Evolutionary conservation across 2,888 invertebrate species (phyloP), one percentile per base, ranked within the genome.

Genomic region (Eilema sororculum): DNA sequence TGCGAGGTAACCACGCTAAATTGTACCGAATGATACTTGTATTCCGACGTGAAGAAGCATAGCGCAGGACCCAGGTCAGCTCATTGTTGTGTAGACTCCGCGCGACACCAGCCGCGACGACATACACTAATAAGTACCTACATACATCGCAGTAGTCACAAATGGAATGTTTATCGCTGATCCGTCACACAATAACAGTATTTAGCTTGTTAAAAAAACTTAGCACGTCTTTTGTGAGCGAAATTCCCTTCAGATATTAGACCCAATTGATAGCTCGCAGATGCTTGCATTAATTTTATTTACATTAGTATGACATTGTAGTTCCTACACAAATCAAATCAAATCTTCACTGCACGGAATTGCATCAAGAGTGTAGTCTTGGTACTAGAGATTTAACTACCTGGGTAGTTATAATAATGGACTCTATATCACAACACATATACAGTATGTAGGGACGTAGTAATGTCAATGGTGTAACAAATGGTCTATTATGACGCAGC

Each of bases 1-100:
- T 80, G 84, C 86, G 84, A 84, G 82, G 81, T 87, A 83, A 85
- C 88, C 84, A 80, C 79, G 73, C 85, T 82, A 79, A 85, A 81
- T 81, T 80, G 79, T 78, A 79, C 81, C 72, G 75, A 81, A 83
- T 74, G 76, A 78, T 77, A 73, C 78, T 69, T 62, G 71, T 74
- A 65, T 28, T 28, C 59, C 65, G 61, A 57, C 61, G 63, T 61
- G 65, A 78, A 74, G 72, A 70, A 71, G 70, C 66, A 72, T 12
- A 57, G 56, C 73, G 70, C 75, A 68, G 74, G 68, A 46, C 73
- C 69, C 75, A 68, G 74, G 68, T 25, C 24, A n/a, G 33, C 67
- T 71, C 73, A 72, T 79, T 77, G 78, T 75, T 72, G 77, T 76
- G 69, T 69, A 67, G 68, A 74, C 71, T 65, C 28, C 13, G 63